phyloP scores from a whole-genome alignment of 2,888 invertebrate species.

The Eupithecia abbreviata region DNA sequence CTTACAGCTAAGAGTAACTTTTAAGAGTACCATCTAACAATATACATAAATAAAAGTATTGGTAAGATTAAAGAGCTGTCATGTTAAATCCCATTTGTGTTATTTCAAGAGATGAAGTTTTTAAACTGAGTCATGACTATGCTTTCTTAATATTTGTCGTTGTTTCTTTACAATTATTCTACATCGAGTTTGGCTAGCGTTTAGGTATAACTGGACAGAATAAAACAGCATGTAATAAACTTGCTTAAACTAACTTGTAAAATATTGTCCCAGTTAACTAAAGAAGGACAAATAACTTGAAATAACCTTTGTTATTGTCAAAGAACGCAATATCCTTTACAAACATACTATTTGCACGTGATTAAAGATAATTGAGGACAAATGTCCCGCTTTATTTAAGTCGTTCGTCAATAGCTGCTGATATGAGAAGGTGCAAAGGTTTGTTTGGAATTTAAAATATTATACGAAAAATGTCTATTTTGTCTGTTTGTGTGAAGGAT shows the following conservation, averaged over 20 bases:
- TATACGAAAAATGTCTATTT: neutral
- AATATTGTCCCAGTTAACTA: slow-evolving; percentile 14
- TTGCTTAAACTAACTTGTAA: neutral
- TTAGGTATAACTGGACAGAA: neutral
- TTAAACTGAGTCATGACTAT: neutral
- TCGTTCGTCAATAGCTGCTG: slow-evolving; percentile 21
- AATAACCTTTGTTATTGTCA: neutral
- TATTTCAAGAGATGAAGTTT: neutral
- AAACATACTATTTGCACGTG: slow-evolving; percentile 21
- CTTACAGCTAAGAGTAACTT: neutral
- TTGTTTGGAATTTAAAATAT: neutral
- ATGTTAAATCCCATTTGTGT: neutral
- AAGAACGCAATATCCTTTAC: slow-evolving; percentile 17
- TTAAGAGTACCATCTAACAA: slow-evolving; percentile 19
- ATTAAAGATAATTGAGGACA: slow-evolving; percentile 27
- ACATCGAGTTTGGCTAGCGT: no score
- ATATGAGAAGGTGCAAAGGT: slow-evolving; percentile 25
- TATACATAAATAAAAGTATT: neutral
- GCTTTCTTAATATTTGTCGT: no score
- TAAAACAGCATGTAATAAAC: neutral
- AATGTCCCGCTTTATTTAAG: slow-evolving; percentile 10
- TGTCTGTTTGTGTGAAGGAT: neutral
- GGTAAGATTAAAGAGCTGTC: neutral
- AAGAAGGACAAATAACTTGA: slow-evolving; percentile 11
- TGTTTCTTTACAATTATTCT: no score